A percentile compares a stretch with the other conserved stretches of the same genome.
These are phyloP conservation scores for Zootoca vivipara DNA, from an alignment of 2,113 vertebrate genomes.

Conservation along the genomic window DNA sequence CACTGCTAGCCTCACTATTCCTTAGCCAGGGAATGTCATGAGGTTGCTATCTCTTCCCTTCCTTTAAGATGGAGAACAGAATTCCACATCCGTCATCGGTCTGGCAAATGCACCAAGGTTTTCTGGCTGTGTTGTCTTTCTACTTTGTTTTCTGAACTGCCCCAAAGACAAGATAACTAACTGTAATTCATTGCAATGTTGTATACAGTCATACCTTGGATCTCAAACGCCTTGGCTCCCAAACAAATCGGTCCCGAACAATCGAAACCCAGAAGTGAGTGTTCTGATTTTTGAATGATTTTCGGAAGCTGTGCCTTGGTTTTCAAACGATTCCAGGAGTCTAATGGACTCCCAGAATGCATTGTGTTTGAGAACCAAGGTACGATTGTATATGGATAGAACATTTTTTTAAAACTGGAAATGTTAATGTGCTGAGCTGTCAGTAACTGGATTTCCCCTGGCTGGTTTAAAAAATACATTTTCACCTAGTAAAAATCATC, in stretches of 20 bases:
- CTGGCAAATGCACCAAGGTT: neutral
- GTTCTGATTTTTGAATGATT: too few relatives aligned
- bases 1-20: neutral
- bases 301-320: too few relatives aligned
- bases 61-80: neutral
- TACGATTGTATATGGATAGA: neutral
- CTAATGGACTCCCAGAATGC: too few relatives aligned
- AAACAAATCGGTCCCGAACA: too few relatives aligned
- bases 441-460: neutral
- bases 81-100: neutral
- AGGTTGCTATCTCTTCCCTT: neutral
- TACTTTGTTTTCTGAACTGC: neutral
- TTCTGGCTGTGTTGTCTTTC: neutral
- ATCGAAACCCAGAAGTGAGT: too few relatives aligned
- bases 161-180: neutral
- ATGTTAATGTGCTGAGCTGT: neutral
- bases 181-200: neutral
- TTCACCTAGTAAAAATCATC: neutral
- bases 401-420: neutral
- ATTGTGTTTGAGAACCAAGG: too few relatives aligned
- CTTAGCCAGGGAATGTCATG: neutral
- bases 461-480: neutral
- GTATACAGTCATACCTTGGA: neutral
- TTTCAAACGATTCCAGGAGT: too few relatives aligned
- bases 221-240: too few relatives aligned